Base-by-base conservation (phyloP, 2,888 invertebrate genomes). In the Drosophila borborema region DNA sequence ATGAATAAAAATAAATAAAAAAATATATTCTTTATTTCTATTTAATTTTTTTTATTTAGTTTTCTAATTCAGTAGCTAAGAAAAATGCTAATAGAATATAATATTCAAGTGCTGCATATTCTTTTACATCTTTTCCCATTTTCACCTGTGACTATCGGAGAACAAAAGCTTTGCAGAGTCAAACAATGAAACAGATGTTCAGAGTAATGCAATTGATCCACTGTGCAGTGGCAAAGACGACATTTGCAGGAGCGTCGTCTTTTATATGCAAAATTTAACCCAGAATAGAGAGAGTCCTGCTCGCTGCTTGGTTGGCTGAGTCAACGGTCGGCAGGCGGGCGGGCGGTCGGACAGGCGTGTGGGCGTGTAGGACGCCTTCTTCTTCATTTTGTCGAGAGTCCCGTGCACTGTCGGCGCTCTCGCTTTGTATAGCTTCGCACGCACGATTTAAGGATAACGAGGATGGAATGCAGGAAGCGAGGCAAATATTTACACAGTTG, bases 401-500 rank as follows among this genome's bases (percentile, higher is more conserved):
- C 73, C 64, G 55, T 68, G 71, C 72, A 67, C 56, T 64, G 63
- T 70, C 70, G 70, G 45, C 64, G 48, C 64, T 23, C 55, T 70
- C 74, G 78, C 81, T 82, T 84, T 88, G 88, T 84, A 58, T 67
- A 66, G 84, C 84, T 86, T 88, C 81, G 88, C 86, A 84, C 84
- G 84, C 84, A 84, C 84, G 84, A 84, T 86, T 86, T 86, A 86
- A 86, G 89, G 85, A 87, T 87, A 89, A 87, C 89, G 88, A 89
- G 88, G 82, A 82, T 70, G 85, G 86, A 87, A 87, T 87, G 85
- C 89, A 87, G 87, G 88, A 89, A 89, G 86, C 88, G 89, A 85
- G 78, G 87, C 88, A 86, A 86, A 86, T 86, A 89, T 86, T 86
- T 86, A 89, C 86, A 86, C 89, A 86, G 86, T 89, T 89, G 89